Conservation (phyloP, 1,140 invertebrate species). For the Agrypnia vestita region DNA sequence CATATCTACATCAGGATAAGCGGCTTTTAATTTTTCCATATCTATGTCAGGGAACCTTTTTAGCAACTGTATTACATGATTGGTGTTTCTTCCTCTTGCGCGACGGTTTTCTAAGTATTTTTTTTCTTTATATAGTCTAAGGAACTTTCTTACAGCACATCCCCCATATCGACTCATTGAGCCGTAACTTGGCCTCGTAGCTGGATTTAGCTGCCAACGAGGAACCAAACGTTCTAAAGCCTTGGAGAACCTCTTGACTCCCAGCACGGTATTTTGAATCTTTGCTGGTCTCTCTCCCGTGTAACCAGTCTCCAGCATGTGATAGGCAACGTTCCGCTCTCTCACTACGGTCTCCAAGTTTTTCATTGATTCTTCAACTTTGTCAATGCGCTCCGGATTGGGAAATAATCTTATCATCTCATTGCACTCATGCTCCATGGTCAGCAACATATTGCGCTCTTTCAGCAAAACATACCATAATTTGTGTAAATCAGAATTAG, state of each 20-base stretch:
- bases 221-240: constrained; percentile 70
- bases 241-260: constrained; percentile 69
- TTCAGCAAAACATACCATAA: constrained; percentile 97
- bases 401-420: constrained; percentile 84
- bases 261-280: constrained; percentile 76
- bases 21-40: constrained; percentile 78
- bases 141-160: constrained; percentile 78
- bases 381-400: constrained; percentile 95
- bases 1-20: constrained; percentile 86
- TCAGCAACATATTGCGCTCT: constrained; percentile 97
- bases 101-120: constrained; percentile 74
- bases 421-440: constrained; percentile 93
- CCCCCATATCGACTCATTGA: constrained; percentile 69
- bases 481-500: constrained; percentile 97
- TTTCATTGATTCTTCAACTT: constrained; percentile 96
- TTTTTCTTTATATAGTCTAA: constrained; percentile 79
- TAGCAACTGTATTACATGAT: constrained; percentile 79
- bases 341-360: constrained; percentile 93
- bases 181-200: constrained; percentile 64
- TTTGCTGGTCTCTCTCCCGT: constrained; percentile 82
- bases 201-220: constrained; percentile 76
- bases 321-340: constrained; percentile 94
- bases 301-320: constrained; percentile 91
- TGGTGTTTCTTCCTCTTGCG: constrained; percentile 74
- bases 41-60: constrained; percentile 86